Conservation (phyloP, 2,888 invertebrate species). For the Pharmacophagus antenor region DNA sequence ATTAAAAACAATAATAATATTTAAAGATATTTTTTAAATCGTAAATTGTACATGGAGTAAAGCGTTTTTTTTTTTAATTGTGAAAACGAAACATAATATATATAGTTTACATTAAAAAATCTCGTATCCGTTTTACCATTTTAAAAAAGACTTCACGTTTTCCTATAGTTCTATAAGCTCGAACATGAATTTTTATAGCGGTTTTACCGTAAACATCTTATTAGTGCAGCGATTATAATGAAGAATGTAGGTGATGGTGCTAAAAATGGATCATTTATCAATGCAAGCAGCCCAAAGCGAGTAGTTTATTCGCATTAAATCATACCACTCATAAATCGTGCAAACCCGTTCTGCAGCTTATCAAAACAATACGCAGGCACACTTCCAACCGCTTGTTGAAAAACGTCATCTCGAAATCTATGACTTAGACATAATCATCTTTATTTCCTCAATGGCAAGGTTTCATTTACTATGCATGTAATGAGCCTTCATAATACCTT, state of each 20-base stretch:
- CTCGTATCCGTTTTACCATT: neutral
- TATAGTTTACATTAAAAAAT: neutral
- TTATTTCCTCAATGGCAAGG: conserved; percentile 53
- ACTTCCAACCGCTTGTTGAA: conserved; percentile 63
- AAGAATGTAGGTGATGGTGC: conserved; percentile 54
- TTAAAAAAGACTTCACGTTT: neutral
- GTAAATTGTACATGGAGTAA: too few species aligned
- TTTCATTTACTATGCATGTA: conserved; percentile 51
- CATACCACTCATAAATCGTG: conserved; percentile 77
- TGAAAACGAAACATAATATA: neutral
- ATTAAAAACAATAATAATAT: too few species aligned
- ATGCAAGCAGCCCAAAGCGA: conserved; percentile 68
- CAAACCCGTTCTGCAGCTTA: conserved; percentile 80
- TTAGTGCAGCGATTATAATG: conserved; percentile 37
- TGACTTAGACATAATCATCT: conserved; percentile 46
- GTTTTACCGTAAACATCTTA: conserved; percentile 33
- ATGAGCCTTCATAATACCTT: conserved; percentile 47
- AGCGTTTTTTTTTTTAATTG: too few species aligned
- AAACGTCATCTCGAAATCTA: conserved; percentile 58
- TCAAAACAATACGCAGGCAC: conserved; percentile 82
- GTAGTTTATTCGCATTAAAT: conserved; percentile 81
- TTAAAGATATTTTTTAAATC: too few species aligned
- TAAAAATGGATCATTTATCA: conserved; percentile 74
- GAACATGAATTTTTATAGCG: conserved; percentile 6
- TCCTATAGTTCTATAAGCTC: neutral